These are phyloP conservation scores for Lepidonotus clava DNA, from an alignment of 2,888 invertebrate genomes.

Conservation along the genomic window DNA sequence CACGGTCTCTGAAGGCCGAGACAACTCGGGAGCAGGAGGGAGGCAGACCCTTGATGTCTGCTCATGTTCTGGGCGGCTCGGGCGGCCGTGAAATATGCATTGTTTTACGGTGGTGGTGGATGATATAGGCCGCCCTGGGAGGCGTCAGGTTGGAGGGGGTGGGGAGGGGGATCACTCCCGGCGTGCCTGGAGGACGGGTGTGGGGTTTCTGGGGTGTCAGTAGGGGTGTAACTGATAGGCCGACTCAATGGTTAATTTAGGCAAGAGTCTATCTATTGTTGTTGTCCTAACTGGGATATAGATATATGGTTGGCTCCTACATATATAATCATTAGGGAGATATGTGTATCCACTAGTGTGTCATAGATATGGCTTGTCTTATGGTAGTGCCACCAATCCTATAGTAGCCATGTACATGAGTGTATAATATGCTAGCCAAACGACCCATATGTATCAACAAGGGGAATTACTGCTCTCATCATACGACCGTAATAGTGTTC, in stretches of 20 bases:
- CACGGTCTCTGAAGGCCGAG: neutral
- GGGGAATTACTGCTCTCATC: too few relatives aligned
- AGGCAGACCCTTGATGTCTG: neutral
- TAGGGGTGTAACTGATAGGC: slow-evolving; percentile 30
- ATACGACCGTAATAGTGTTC: too few relatives aligned
- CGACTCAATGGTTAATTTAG: slow-evolving; percentile 39
- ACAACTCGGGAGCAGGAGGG: neutral
- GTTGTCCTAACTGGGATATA: too few relatives aligned
- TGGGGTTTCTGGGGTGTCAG: slow-evolving; percentile 1
- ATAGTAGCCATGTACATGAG: too few relatives aligned
- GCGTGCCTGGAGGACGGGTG: slow-evolving; percentile 25
- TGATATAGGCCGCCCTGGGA: slow-evolving; percentile 25
- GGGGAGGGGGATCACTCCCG: neutral
- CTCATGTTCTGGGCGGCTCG: neutral
- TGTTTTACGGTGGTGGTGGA: neutral
- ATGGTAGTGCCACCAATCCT: too few relatives aligned
- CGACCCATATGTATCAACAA: too few relatives aligned
- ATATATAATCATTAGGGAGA: too few relatives aligned
- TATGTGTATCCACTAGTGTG: too few relatives aligned
- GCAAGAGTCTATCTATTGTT: neutral
- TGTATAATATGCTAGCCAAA: too few relatives aligned
- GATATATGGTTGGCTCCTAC: too few relatives aligned
- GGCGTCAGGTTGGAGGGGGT: neutral
- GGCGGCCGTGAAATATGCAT: slow-evolving; percentile 33
- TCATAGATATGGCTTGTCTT: too few relatives aligned